These are phyloP conservation scores for Seriola rivoliana DNA, from an alignment of 2,113 vertebrate genomes.

Conservation along the genomic window DNA sequence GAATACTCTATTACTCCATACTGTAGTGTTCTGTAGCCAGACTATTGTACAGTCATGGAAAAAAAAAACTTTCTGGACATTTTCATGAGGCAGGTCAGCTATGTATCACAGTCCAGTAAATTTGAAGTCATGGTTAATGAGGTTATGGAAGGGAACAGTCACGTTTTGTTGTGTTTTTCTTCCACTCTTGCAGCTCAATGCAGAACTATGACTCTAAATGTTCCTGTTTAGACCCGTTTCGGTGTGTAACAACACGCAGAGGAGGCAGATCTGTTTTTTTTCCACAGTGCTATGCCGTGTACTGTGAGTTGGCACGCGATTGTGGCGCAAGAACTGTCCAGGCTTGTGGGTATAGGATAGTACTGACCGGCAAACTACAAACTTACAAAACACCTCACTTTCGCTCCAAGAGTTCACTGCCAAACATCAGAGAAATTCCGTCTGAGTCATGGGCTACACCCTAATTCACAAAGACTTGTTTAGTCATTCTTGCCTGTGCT, in stretches of 20 bases:
- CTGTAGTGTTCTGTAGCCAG: not conserved
- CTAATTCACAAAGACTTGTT: slow-evolving; percentile 11
- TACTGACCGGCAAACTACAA: slow-evolving; percentile 37
- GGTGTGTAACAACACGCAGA: not conserved
- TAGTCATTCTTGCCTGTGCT: slow-evolving; percentile 29
- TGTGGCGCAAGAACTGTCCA: slow-evolving; percentile 17
- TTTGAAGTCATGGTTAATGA: slow-evolving; percentile 13
- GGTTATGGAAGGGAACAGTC: slow-evolving; percentile 39
- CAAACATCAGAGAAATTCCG: slow-evolving; percentile 19
- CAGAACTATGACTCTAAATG: slow-evolving; percentile 35
- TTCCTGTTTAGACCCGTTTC: slow-evolving; percentile 64
- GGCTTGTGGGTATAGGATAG: slow-evolving; percentile 1
- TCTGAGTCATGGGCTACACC: slow-evolving; percentile 38
- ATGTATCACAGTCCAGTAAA: slow-evolving; percentile 8
- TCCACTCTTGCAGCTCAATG: slow-evolving; percentile 1
- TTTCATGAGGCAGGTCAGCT: slow-evolving; percentile 26
- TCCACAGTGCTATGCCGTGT: not conserved
- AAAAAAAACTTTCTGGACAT: slow-evolving; percentile 1
- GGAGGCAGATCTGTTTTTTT: slow-evolving; percentile 2
- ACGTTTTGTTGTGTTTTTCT: slow-evolving; percentile 20
- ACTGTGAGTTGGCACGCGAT: slow-evolving; percentile 1
- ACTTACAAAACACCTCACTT: slow-evolving; percentile 26
- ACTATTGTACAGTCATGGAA: slow-evolving; percentile 4
- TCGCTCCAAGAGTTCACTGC: not conserved
- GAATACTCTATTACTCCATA: not conserved